Evolutionary conservation across 2,113 vertebrate species (phyloP).

Genomic region (Corythornis madagascariensis): DNA sequence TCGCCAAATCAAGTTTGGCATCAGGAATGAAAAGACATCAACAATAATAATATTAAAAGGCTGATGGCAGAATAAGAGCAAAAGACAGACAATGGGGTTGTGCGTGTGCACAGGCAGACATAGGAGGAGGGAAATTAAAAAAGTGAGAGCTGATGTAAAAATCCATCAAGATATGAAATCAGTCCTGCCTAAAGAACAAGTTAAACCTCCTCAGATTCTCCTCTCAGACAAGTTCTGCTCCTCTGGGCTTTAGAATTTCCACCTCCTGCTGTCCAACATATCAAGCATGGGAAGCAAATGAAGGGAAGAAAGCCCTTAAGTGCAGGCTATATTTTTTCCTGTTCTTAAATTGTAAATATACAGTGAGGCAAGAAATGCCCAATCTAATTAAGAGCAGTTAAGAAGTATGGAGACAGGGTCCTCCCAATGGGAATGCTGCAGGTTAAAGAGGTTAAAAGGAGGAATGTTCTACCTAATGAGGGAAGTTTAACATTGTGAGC

Average conservation of each 20-base stretch:
- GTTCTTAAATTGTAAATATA: constrained; percentile 71
- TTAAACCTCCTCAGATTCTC: neutral
- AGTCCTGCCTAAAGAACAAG: neutral
- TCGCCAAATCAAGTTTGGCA: constrained; percentile 82
- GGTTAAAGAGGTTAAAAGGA: constrained; percentile 76
- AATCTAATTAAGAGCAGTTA: constrained; percentile 71
- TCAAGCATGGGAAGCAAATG: constrained; percentile 11
- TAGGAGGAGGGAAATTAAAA: neutral
- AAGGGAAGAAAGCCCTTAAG: constrained; percentile 52
- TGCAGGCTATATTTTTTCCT: constrained; percentile 56
- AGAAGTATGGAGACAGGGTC: constrained; percentile 68
- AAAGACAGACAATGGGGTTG: constrained; percentile 2
- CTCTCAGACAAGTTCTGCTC: constrained; percentile 26
- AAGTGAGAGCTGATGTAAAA: constrained; percentile 20
- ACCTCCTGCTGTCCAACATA: constrained; percentile 39
- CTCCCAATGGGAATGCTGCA: constrained; percentile 68
- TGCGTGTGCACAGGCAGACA: neutral
- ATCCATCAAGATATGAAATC: constrained; percentile 24
- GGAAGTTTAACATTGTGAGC: constrained; percentile 26
- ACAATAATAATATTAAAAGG: constrained; percentile 74
- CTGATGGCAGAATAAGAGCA: constrained; percentile 67
- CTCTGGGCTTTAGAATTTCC: constrained; percentile 43
- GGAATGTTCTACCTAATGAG: constrained; percentile 73
- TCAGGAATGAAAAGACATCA: constrained; percentile 81
- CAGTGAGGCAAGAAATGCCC: constrained; percentile 69